Conservation (phyloP, 2,888 invertebrate genomes). For the Hirtodrosophila alboralis region DNA sequence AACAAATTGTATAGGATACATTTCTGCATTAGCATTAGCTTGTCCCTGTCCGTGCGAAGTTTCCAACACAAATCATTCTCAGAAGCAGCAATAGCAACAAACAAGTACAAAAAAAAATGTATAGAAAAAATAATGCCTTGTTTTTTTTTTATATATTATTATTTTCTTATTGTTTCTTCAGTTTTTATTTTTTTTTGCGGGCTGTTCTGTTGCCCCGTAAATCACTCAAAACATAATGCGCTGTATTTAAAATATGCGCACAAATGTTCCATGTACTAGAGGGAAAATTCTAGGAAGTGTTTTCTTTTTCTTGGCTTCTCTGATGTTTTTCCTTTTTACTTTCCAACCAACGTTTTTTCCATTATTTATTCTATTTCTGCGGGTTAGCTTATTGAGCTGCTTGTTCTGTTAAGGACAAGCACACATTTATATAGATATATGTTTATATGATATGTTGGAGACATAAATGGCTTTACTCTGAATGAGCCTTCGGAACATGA, state of each 20-base stretch:
- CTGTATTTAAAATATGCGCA: slow-evolving; percentile 73
- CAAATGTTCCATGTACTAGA: slow-evolving; percentile 52
- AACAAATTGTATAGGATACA: slow-evolving; percentile 63
- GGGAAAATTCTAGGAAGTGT: slow-evolving; percentile 47
- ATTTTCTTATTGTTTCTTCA: slow-evolving; percentile 23
- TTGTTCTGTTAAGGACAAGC: slow-evolving; percentile 49
- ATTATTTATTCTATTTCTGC: slow-evolving; percentile 6
- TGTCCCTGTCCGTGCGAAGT: slow-evolving; percentile 34
- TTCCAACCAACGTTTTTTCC: slow-evolving; percentile 10
- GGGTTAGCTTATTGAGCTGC: slow-evolving; percentile 56
- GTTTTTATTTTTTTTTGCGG: slow-evolving; percentile 43
- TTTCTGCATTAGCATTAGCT: slow-evolving; percentile 56
- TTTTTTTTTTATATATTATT: slow-evolving; percentile 22
- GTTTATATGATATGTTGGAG: slow-evolving; percentile 37
- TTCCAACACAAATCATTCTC: slow-evolving; percentile 59
- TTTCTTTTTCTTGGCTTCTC: slow-evolving; percentile 41
- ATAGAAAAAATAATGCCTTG: slow-evolving; percentile 13
- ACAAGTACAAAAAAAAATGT: slow-evolving; percentile 23
- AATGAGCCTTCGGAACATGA: slow-evolving; percentile 1
- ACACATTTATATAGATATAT: slow-evolving; percentile 30
- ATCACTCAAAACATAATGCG: slow-evolving; percentile 75
- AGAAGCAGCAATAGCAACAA: slow-evolving; percentile 17
- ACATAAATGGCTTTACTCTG: slow-evolving; percentile 41
- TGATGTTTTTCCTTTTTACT: slow-evolving; percentile 11
- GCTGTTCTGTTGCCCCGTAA: slow-evolving; percentile 43